phyloP scores from a whole-genome alignment of 2,888 invertebrate species.

The Petrolisthes manimaculis region DNA sequence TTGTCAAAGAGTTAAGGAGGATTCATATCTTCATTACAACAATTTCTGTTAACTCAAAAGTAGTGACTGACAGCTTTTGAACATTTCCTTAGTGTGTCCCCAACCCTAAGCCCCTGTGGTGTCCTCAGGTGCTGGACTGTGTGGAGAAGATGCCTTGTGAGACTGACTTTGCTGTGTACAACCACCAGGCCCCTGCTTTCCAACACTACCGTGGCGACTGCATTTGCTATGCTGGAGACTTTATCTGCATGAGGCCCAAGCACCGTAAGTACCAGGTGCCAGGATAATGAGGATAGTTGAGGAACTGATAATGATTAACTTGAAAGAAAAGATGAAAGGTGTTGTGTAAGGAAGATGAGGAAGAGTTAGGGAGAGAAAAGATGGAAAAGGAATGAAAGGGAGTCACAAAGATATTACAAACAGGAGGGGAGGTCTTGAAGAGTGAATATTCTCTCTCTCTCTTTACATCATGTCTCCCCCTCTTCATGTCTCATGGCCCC shows the following conservation, averaged over 20 bases:
- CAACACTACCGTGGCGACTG: conserved; percentile 67
- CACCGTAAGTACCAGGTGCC: conserved; percentile 5
- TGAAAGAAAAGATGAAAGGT: neutral
- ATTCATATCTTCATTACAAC: too few relatives aligned
- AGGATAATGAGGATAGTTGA: neutral
- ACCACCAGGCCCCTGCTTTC: conserved; percentile 66
- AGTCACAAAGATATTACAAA: neutral
- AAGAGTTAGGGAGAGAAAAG: neutral
- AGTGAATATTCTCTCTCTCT: neutral
- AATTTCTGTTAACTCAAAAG: too few relatives aligned
- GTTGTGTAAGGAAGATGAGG: neutral
- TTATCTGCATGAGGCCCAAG: conserved; percentile 67
- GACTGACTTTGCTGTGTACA: conserved; percentile 66
- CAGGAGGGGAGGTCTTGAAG: neutral
- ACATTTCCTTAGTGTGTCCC: too few relatives aligned
- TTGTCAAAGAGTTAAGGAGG: too few relatives aligned
- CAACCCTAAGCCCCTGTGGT: too few relatives aligned
- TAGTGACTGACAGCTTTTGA: too few relatives aligned
- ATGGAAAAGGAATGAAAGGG: neutral
- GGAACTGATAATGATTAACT: neutral
- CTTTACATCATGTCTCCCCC: neutral
- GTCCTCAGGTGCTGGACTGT: conserved; percentile 77
- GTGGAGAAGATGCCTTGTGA: conserved; percentile 76
- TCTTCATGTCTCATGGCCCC: neutral
- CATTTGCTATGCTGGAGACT: conserved; percentile 67